Conservation (phyloP, 2,888 invertebrate genomes). For the Drosophila stalkeri region DNA sequence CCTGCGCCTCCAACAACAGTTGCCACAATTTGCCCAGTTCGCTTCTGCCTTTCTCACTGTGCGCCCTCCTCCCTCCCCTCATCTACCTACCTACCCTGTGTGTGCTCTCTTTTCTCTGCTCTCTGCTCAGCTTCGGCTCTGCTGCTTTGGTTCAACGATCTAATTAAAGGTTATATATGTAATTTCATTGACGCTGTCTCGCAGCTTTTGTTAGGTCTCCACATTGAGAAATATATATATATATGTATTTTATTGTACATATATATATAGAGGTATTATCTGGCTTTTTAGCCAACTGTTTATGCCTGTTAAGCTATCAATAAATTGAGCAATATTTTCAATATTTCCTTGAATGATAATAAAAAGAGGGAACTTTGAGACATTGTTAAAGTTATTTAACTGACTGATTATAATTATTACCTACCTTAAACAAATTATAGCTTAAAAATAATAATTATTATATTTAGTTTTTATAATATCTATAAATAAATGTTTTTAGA, state of each 20-base stretch:
- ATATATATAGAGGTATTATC: neutral
- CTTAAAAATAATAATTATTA: neutral
- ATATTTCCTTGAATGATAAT: constrained; percentile 6
- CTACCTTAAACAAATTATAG: neutral
- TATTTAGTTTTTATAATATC: neutral
- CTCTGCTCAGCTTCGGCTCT: constrained; percentile 22
- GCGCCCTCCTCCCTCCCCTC: neutral
- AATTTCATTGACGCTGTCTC: constrained; percentile 49
- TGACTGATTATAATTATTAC: neutral
- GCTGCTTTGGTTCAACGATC: constrained; percentile 80
- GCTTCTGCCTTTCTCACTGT: constrained; percentile 11
- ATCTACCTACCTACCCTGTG: neutral
- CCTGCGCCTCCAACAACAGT: constrained; percentile 43
- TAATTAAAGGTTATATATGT: constrained; percentile 80
- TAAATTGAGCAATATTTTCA: neutral
- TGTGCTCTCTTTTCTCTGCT: neutral
- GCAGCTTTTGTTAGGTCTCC: constrained; percentile 38
- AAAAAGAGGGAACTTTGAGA: neutral
- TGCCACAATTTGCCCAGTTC: constrained; percentile 50
- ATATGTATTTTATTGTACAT: neutral
- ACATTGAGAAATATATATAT: neutral
- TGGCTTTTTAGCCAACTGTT: constrained; percentile 6
- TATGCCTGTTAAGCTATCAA: constrained; percentile 7
- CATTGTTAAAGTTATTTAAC: neutral
- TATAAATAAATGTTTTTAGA: neutral